These are phyloP conservation scores for Sesamia nonagrioides DNA, from an alignment of 1,140 invertebrate species.

Conservation along the genomic window DNA sequence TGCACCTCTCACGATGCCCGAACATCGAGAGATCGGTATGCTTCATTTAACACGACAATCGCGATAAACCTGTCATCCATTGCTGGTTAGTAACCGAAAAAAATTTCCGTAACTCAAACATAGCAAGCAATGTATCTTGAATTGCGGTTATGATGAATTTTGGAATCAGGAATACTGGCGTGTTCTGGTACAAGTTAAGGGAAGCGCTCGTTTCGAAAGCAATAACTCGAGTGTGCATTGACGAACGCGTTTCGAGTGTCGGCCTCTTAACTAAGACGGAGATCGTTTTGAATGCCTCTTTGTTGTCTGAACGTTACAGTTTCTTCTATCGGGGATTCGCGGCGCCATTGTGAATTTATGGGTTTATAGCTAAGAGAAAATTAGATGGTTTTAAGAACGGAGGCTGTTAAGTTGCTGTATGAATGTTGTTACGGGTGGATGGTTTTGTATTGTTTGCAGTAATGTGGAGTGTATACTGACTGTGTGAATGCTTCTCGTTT, in stretches of 20 bases:
- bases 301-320: conserved; percentile 57
- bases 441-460: not conserved
- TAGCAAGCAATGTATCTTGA: conserved; percentile 53
- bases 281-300: conserved; percentile 74
- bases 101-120: not conserved
- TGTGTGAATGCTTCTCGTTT: not conserved
- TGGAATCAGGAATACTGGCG: not conserved
- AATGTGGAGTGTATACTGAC: not conserved
- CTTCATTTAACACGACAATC: conserved; percentile 57
- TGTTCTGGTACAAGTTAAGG: conserved; percentile 55
- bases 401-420: conserved; percentile 4
- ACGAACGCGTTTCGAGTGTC: conserved; percentile 76
- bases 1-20: conserved; percentile 59
- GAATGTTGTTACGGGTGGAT: not conserved
- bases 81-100: not conserved
- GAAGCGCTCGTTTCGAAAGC: conserved; percentile 74
- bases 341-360: conserved; percentile 46
- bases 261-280: conserved; percentile 70
- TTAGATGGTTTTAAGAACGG: conserved; percentile 42
- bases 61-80: conserved; percentile 17
- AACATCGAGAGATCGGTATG: conserved; percentile 53
- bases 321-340: conserved; percentile 14
- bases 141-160: not conserved
- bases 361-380: conserved; percentile 35
- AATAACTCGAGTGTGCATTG: conserved; percentile 81